Evolutionary conservation across 1,140 invertebrate species (phyloP).

Genomic region (Palaemon carinicauda): DNA sequence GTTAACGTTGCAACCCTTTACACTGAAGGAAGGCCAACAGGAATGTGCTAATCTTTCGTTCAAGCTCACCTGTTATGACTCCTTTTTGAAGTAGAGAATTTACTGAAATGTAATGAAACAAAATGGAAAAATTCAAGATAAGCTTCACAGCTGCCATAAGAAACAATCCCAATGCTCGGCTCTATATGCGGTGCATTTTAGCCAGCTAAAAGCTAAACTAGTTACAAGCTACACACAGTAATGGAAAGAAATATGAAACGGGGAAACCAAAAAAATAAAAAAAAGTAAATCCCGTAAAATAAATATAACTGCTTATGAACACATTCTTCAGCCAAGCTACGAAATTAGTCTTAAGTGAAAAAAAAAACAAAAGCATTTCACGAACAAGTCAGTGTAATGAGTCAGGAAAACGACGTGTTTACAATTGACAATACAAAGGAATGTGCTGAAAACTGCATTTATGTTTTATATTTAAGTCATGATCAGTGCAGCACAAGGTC

Average conservation of each 20-base stretch:
- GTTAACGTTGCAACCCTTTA: too few relatives aligned
- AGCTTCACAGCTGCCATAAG: constrained; percentile 6
- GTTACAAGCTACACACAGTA: not conserved
- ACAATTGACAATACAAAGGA: not conserved
- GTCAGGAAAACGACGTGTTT: too few relatives aligned
- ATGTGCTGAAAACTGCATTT: not conserved
- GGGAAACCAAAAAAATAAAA: too few relatives aligned
- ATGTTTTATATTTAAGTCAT: too few relatives aligned
- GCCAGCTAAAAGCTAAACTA: not conserved
- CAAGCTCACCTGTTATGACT: constrained; percentile 52
- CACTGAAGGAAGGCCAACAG: too few relatives aligned
- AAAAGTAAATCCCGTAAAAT: too few relatives aligned
- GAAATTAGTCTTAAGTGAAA: too few relatives aligned
- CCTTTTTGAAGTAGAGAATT: constrained; percentile 55
- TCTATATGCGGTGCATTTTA: not conserved
- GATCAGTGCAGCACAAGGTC: too few relatives aligned
- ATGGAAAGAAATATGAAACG: not conserved
- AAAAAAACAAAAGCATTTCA: too few relatives aligned
- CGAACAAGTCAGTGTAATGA: too few relatives aligned
- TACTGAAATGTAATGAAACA: constrained; percentile 49
- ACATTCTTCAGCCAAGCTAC: too few relatives aligned
- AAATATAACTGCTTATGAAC: too few relatives aligned
- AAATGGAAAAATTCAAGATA: constrained; percentile 51
- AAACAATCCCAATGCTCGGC: not conserved
- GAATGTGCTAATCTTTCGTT: not conserved